Percentiles rank a stretch among this genome's conserved stretches.
Conservation (phyloP, 2,797 vertebrate species). For the Babyrousa celebensis region DNA sequence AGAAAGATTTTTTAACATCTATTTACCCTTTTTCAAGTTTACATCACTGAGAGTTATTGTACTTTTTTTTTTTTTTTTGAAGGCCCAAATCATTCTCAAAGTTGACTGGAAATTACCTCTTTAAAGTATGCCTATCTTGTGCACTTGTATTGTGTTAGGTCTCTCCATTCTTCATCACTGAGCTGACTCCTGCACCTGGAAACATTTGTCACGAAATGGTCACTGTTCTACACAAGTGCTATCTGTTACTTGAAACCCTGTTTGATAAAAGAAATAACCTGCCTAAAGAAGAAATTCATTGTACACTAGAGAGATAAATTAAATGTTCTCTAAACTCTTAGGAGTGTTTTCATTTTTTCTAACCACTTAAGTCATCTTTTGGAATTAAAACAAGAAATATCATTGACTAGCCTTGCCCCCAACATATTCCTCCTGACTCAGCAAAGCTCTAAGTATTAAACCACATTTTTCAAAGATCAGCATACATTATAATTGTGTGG, state of each 20-base stretch:
- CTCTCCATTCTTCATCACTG: conserved; percentile 80
- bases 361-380: conserved; percentile 82
- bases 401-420: neutral
- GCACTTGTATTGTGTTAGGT: conserved; percentile 66
- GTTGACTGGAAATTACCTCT: conserved; percentile 56
- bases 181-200: conserved; percentile 74
- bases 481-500: conserved; percentile 65
- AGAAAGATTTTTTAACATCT: neutral
- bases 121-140: conserved; percentile 74
- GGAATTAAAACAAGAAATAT: conserved; percentile 84
- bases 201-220: conserved; percentile 81
- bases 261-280: conserved; percentile 89
- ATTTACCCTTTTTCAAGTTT: neutral
- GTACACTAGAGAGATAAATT: conserved; percentile 82
- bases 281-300: conserved; percentile 87
- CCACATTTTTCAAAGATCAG: conserved; percentile 75
- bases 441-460: conserved; percentile 63
- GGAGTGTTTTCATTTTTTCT: conserved; percentile 82
- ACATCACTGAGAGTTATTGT: neutral
- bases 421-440: neutral
- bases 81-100: conserved; percentile 13
- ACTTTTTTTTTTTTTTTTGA: neutral
- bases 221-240: conserved; percentile 82
- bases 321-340: conserved; percentile 78
- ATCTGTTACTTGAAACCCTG: conserved; percentile 85